phyloP scores from a whole-genome alignment of 2,113 vertebrate genomes.

The Guaruba guarouba region DNA sequence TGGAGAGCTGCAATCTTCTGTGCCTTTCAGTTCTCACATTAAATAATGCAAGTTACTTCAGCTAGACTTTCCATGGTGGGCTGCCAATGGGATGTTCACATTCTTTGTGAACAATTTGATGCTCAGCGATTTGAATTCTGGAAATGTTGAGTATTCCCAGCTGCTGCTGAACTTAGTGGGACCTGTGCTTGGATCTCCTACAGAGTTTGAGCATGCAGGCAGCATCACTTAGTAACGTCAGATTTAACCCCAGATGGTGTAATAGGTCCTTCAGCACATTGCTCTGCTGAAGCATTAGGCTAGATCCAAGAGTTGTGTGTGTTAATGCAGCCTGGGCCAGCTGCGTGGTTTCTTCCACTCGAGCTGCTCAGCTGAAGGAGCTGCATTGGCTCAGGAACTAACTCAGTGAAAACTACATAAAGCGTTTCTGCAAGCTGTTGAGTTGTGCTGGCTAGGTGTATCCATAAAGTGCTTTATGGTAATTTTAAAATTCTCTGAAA shows the following conservation, averaged over 20 bases:
- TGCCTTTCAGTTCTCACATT: neutral
- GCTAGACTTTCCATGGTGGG: neutral
- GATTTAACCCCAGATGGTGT: neutral
- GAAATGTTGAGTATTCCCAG: neutral
- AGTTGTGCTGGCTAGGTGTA: neutral
- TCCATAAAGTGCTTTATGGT: neutral
- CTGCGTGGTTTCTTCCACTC: neutral
- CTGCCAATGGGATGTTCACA: neutral
- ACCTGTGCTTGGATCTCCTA: neutral
- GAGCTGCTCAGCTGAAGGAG: neutral
- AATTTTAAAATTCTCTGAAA: neutral
- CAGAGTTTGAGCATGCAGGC: neutral
- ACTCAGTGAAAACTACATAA: neutral
- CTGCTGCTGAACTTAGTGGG: neutral
- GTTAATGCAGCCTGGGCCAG: neutral
- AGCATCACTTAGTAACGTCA: neutral
- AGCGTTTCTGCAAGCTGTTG: neutral
- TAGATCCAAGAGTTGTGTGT: neutral
- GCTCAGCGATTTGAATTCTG: neutral
- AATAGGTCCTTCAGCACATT: neutral
- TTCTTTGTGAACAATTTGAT: neutral
- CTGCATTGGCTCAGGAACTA: neutral
- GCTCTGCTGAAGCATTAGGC: neutral
- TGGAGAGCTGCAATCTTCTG: neutral
- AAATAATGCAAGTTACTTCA: neutral